Evolutionary conservation across 1,140 invertebrate genomes (phyloP), one percentile per base, ranked within the genome.

Genomic region (Pomacea maculata): DNA sequence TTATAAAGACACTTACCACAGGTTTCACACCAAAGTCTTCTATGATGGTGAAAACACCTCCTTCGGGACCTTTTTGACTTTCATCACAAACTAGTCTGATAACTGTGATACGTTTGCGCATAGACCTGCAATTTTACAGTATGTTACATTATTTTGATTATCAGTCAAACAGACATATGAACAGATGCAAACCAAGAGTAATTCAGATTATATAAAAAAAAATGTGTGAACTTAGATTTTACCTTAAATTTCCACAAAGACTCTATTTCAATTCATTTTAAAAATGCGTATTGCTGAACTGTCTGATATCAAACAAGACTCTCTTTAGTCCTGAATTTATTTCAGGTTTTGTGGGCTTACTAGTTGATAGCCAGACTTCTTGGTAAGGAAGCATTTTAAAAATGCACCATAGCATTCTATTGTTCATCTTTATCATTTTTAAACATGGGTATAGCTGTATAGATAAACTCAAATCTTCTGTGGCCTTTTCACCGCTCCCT

Each of bases 41-140:
- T 9, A 73, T 65, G 12, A 85, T 83, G 19, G 12, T 55, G 63
- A 85, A 85, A 7, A 75, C 15, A 3, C 78, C 84, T 74, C 83
- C 82, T 45, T 83, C 84, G 15, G 74, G 12, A 9, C 78, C 70
- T 1, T 74, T 61, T 21, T 81, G 45, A 4, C 64, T 65, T 54
- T 75, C 54, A 64, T 83, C 74, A 79, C 84, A 85, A 17, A 78
- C 77, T 1, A 85, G 80, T n/a, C 64, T 54, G 34, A 85, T 81
- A 19, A 77, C 34, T 11, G 80, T 83, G 68, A 15, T 76, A 75
- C 83, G 74, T 6, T 29, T 55, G 21, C 68, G 61, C 79, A 83
- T 82, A 9, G 82, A 82, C 57, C 84, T 85, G 75, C 19, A 77
- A 19, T 17, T 67, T 21, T 14, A 52, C 4, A 61, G 55, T n/a